Conservation (phyloP, 2,113 vertebrate species). For the Nothocercus julius region DNA sequence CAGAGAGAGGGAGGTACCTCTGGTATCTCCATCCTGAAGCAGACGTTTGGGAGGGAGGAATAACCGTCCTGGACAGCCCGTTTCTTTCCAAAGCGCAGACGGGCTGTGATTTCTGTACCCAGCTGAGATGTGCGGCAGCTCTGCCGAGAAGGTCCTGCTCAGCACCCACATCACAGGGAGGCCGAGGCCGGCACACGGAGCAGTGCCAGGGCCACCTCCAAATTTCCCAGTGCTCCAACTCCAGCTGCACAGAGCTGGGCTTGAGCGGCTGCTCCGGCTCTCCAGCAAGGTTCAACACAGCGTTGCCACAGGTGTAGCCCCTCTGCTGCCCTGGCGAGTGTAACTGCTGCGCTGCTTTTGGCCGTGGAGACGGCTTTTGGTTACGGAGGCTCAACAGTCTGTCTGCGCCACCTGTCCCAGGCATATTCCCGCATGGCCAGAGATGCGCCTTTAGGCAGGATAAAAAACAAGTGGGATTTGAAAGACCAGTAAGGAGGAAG, state of each 20-base stretch:
- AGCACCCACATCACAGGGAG: neutral
- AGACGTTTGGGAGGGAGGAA: neutral
- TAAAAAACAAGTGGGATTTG: neutral
- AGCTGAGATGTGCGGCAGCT: neutral
- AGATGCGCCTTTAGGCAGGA: neutral
- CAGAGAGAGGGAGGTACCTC: fast-evolving
- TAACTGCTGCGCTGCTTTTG: neutral
- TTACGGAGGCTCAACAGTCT: too few relatives aligned
- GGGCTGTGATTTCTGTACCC: neutral
- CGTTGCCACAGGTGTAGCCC: fast-evolving
- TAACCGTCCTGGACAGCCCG: neutral
- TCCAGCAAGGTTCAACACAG: neutral
- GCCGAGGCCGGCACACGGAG: neutral
- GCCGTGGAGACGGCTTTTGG: too few relatives aligned
- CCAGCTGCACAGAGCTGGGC: neutral
- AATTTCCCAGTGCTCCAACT: too few relatives aligned
- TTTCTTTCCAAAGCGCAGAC: neutral
- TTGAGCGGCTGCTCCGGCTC: fast-evolving
- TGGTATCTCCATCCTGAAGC: neutral
- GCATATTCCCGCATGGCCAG: neutral
- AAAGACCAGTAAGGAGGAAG: neutral
- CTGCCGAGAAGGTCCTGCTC: too few relatives aligned
- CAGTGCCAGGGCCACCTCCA: too few relatives aligned
- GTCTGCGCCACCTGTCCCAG: too few relatives aligned
- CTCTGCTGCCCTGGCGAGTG: neutral